These are phyloP conservation scores for Thamnophis sirtalis DNA, from an alignment of 2,113 vertebrate species.

Conservation along the genomic window DNA sequence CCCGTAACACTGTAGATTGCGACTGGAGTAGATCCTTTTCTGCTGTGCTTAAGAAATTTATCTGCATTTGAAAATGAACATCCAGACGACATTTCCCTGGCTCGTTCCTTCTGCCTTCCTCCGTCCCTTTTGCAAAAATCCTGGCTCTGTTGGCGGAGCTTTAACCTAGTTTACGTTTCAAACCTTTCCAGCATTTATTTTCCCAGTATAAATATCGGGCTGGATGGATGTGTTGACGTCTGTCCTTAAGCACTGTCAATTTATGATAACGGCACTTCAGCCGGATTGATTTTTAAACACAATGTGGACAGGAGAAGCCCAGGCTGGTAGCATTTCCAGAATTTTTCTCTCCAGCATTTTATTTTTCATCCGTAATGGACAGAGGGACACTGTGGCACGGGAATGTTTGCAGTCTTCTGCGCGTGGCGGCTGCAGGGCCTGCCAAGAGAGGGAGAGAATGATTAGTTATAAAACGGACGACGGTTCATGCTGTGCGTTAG, in stretches of 20 bases:
- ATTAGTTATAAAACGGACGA: constrained; percentile 40
- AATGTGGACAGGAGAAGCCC: constrained; percentile 23
- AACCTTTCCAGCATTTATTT: constrained; percentile 44
- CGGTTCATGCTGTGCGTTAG: constrained; percentile 4
- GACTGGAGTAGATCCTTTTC: not conserved
- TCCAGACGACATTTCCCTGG: not conserved
- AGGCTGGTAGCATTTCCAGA: constrained; percentile 38
- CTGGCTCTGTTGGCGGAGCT: constrained; percentile 13
- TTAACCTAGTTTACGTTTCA: constrained; percentile 42
- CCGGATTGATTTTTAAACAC: constrained; percentile 55
- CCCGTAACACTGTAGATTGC: not conserved
- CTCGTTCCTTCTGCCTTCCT: not conserved
- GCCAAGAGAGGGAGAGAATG: constrained; percentile 51
- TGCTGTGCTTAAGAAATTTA: not conserved
- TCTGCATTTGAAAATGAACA: not conserved
- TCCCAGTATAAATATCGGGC: constrained; percentile 40
- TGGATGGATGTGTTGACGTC: constrained; percentile 14
- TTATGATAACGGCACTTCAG: not conserved
- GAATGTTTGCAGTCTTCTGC: constrained; percentile 23
- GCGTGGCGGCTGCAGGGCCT: constrained; percentile 22
- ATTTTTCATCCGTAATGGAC: constrained; percentile 43
- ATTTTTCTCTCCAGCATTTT: constrained; percentile 26
- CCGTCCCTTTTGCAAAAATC: constrained; percentile 4
- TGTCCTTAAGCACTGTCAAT: not conserved
- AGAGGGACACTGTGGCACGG: not conserved